Percentiles rank a stretch among this genome's conserved stretches.
Conservation (phyloP, 2,888 invertebrate species). For the Pterostichus niger region DNA sequence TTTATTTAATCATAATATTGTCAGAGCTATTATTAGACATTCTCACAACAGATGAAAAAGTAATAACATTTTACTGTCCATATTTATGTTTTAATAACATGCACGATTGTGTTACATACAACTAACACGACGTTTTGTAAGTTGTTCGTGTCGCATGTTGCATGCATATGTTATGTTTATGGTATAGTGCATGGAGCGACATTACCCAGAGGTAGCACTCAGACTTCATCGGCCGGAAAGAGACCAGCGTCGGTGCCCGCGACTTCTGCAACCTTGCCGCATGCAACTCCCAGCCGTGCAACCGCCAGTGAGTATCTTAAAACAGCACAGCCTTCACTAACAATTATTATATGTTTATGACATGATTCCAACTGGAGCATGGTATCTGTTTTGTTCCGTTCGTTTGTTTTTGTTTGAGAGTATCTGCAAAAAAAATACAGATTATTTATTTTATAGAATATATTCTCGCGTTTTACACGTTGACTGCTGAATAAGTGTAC, state of each 20-base stretch:
- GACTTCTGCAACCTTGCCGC: conserved; percentile 63
- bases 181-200: conserved; percentile 69
- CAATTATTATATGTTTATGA: conserved; percentile 27
- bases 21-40: too few species aligned
- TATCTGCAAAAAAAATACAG: conserved; percentile 7
- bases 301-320: conserved; percentile 61
- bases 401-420: conserved; percentile 18
- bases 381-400: conserved; percentile 40
- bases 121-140: conserved; percentile 19
- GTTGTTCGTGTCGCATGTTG: conserved; percentile 49
- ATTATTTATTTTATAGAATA: too few species aligned
- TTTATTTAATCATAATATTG: too few species aligned
- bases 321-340: conserved; percentile 49
- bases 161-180: conserved; percentile 60
- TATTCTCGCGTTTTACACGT: too few species aligned
- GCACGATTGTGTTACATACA: conserved; percentile 47
- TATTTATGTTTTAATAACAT: conserved; percentile 16
- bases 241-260: conserved; percentile 63
- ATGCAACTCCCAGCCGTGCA: conserved; percentile 59
- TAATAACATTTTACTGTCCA: conserved; percentile 20
- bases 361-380: conserved; percentile 24
- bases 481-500: too few species aligned
- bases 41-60: neutral
- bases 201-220: conserved; percentile 64
- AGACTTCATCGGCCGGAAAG: conserved; percentile 58